Conservation (phyloP, 2,888 invertebrate genomes). For the Agriopis leucophaearia region DNA sequence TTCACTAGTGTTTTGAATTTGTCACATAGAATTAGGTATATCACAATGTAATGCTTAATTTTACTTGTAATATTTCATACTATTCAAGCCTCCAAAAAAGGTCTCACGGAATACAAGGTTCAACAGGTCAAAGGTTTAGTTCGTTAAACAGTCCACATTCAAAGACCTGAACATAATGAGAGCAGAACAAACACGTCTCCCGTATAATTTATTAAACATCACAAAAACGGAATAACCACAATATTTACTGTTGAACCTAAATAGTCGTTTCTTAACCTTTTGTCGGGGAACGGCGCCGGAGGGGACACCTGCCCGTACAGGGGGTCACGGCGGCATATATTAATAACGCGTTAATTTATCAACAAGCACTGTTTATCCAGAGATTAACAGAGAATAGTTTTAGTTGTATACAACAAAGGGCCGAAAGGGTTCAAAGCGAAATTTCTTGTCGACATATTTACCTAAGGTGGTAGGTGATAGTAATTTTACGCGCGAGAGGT, state of each 20-base stretch:
- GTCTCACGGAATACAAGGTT: constrained; percentile 49
- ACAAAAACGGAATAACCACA: constrained; percentile 76
- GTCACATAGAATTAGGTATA: too few species aligned
- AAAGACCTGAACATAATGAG: constrained; percentile 61
- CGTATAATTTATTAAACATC: constrained; percentile 73
- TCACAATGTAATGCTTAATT: background rate
- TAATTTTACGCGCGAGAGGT: constrained; percentile 84
- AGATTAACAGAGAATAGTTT: constrained; percentile 86
- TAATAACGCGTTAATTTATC: constrained; percentile 86
- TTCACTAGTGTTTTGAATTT: too few species aligned
- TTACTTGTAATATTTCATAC: background rate
- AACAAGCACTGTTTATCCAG: constrained; percentile 85
- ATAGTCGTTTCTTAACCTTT: constrained; percentile 79
- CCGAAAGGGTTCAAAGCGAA: constrained; percentile 84
- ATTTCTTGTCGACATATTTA: constrained; percentile 87
- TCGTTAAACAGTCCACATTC: constrained; percentile 43
- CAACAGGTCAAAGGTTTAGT: constrained; percentile 54
- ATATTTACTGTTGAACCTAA: constrained; percentile 80
- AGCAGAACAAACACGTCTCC: constrained; percentile 69
- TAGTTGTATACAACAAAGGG: constrained; percentile 85
- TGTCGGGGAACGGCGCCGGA: constrained; percentile 76
- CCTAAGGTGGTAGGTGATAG: constrained; percentile 84
- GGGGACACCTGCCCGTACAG: constrained; percentile 82
- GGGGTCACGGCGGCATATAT: constrained; percentile 81
- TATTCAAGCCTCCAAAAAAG: constrained; percentile 35